phyloP scores from a whole-genome alignment of 2,797 vertebrate species.

The Hippocampus kuda region DNA sequence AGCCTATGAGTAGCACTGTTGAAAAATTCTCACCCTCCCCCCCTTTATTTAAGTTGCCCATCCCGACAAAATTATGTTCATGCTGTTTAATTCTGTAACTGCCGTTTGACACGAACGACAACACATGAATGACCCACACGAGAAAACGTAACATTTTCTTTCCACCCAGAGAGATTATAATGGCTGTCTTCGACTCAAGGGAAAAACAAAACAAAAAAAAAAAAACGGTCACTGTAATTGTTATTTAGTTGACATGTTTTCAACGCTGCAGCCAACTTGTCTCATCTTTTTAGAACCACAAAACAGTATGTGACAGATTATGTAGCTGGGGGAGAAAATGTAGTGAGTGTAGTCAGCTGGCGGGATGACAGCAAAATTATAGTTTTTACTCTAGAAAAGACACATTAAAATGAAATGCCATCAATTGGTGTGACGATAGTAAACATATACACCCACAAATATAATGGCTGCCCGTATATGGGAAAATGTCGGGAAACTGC shows the following conservation, averaged over 20 bases:
- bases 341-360: slow-evolving; percentile 5
- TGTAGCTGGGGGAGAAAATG: slow-evolving; percentile 10
- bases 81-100: background rate
- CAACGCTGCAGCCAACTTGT: background rate
- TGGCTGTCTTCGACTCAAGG: background rate
- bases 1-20: too few species aligned
- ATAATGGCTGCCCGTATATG: background rate
- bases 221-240: background rate
- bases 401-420: slow-evolving; percentile 1
- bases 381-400: background rate
- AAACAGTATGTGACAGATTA: slow-evolving; percentile 9
- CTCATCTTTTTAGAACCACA: slow-evolving; percentile 8
- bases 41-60: too few species aligned
- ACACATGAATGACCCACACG: background rate
- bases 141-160: background rate
- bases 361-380: slow-evolving; percentile 4
- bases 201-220: background rate
- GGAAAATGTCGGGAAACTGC: background rate
- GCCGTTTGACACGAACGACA: background rate
- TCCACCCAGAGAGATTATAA: background rate
- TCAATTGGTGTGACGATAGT: background rate
- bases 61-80: background rate
- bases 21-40: too few species aligned
- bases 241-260: background rate
- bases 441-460: background rate